Evolutionary conservation across 2,888 invertebrate genomes (phyloP).

Genomic region (Ctenicera cuprea): DNA sequence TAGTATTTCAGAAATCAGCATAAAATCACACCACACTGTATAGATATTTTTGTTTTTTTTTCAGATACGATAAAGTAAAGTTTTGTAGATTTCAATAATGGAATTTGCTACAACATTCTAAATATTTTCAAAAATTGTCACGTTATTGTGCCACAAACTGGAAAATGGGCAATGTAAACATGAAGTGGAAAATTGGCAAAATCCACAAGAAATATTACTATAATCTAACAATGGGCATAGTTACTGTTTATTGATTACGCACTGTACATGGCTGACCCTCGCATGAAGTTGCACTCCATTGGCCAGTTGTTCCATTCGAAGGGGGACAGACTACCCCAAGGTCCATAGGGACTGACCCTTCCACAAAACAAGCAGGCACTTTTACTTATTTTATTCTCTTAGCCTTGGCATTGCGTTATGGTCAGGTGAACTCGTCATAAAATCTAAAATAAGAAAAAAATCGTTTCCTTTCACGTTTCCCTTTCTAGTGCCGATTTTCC

Average conservation of each 20-base stretch:
- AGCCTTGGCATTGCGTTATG: slow-evolving; percentile 28
- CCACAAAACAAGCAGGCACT: slow-evolving; percentile 47
- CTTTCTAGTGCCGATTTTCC: background rate
- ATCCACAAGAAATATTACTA: slow-evolving; percentile 8
- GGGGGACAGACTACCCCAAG: slow-evolving; percentile 55
- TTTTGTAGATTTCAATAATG: no score
- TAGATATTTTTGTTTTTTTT: no score
- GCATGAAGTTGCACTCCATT: slow-evolving; percentile 52
- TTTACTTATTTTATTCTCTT: slow-evolving; percentile 49
- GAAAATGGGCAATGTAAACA: background rate
- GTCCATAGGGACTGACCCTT: slow-evolving; percentile 57
- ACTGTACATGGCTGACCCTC: slow-evolving; percentile 54
- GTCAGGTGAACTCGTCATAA: slow-evolving; percentile 28
- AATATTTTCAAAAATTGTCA: no score
- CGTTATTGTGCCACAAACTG: no score
- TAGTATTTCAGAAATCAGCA: no score
- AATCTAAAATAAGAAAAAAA: slow-evolving; percentile 5
- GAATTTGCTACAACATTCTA: no score
- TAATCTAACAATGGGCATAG: slow-evolving; percentile 43
- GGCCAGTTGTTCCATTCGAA: slow-evolving; percentile 50
- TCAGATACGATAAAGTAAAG: no score
- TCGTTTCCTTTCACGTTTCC: background rate
- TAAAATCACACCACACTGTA: no score
- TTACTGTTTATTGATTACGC: slow-evolving; percentile 53
- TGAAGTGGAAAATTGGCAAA: background rate